Percentiles rank a stretch among this genome's conserved stretches.
Evolutionary conservation across 2,113 vertebrate genomes (phyloP).

Genomic region (Haplochromis burtoni): DNA sequence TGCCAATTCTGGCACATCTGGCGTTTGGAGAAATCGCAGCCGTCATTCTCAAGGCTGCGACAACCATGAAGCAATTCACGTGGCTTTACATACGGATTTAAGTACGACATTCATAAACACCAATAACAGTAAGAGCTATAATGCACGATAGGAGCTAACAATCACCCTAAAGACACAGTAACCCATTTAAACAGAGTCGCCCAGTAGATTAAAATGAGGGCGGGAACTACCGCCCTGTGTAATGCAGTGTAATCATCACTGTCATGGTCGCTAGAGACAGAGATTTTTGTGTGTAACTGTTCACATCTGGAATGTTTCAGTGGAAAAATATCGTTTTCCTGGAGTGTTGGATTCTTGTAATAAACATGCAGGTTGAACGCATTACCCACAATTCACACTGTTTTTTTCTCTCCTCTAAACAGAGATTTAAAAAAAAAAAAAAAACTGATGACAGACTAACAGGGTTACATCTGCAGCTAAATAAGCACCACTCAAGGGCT

Average conservation of each 20-base stretch:
- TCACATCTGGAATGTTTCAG: conserved; percentile 47
- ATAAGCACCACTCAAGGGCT: neutral
- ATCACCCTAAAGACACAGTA: conserved; percentile 10
- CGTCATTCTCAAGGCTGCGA: neutral
- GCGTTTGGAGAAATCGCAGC: neutral
- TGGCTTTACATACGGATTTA: conserved; percentile 5
- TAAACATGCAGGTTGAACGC: neutral
- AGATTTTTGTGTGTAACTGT: neutral
- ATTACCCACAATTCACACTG: neutral
- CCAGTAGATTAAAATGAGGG: conserved; percentile 6
- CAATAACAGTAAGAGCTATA: conserved; percentile 22
- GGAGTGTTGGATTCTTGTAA: neutral
- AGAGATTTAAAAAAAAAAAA: neutral
- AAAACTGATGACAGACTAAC: neutral
- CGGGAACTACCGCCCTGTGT: neutral
- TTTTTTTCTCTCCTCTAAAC: neutral
- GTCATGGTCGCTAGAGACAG: neutral
- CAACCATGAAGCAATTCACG: neutral
- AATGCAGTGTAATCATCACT: neutral
- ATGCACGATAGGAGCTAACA: conserved; percentile 10
- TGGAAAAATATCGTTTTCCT: neutral
- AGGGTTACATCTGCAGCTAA: neutral
- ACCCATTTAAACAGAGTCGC: neutral
- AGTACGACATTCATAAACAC: conserved; percentile 45
- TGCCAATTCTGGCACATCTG: conserved; percentile 1